A percentile compares a stretch with the other conserved stretches of the same genome.
Evolutionary conservation across 2,888 invertebrate species (phyloP).

Genomic region (Bimastos eiseni): DNA sequence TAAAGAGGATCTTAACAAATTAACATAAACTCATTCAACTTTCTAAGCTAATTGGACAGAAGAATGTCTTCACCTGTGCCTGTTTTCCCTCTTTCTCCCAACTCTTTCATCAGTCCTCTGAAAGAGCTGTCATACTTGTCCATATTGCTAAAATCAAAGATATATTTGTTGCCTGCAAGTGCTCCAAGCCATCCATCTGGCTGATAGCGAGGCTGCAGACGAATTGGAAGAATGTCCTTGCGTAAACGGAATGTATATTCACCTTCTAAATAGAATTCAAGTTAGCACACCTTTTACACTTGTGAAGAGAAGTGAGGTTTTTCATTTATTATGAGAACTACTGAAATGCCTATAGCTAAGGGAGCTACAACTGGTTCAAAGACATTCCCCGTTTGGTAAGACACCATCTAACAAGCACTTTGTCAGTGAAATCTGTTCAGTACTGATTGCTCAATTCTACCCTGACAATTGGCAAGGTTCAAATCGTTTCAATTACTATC

Average conservation of each 20-base stretch:
- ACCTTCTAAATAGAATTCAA: slow-evolving; percentile 36
- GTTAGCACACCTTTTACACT: background rate
- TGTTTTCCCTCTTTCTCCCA: slow-evolving; percentile 49
- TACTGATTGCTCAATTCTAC: background rate
- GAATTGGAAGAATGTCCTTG: slow-evolving; percentile 38
- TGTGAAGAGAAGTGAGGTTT: background rate
- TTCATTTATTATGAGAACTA: background rate
- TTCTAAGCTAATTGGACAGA: background rate
- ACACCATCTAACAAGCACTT: background rate
- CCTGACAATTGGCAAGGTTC: background rate
- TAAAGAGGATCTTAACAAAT: background rate
- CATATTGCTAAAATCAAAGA: slow-evolving; percentile 47
- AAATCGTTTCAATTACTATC: background rate
- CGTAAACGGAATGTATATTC: slow-evolving; percentile 40
- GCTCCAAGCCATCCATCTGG: slow-evolving; percentile 44
- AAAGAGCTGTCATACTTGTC: slow-evolving; percentile 47
- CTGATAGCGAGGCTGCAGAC: slow-evolving; percentile 35
- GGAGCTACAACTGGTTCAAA: background rate
- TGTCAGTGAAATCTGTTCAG: background rate
- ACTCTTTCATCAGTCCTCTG: slow-evolving; percentile 49
- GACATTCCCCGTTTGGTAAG: background rate
- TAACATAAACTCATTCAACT: background rate
- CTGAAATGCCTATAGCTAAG: background rate
- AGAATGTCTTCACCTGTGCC: slow-evolving; percentile 27
- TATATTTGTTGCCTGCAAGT: slow-evolving; percentile 39